phyloP scores from a whole-genome alignment of 2,888 invertebrate genomes.

The Micoletzkya japonica region DNA sequence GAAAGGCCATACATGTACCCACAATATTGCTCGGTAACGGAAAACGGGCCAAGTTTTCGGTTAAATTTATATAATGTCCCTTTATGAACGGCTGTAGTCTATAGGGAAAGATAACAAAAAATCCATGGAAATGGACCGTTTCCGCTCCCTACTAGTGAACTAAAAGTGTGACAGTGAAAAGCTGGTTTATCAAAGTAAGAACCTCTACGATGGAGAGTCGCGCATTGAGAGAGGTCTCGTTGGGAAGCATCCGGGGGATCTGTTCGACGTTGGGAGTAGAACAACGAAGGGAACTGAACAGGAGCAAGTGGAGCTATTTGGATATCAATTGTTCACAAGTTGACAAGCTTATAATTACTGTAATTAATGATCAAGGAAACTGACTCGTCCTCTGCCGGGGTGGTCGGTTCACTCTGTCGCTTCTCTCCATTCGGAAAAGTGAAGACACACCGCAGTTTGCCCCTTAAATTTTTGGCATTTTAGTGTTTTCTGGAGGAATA shows the following conservation, averaged over 20 bases:
- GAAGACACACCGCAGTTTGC: slow-evolving; percentile 30
- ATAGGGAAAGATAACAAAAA: not conserved
- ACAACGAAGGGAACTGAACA: slow-evolving; percentile 51
- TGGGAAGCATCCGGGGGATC: slow-evolving; percentile 86
- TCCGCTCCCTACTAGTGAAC: no score
- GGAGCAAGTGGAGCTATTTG: not conserved
- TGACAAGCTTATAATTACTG: not conserved
- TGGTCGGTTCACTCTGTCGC: slow-evolving; percentile 16
- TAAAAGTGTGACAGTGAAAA: no score
- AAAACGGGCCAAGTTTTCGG: no score
- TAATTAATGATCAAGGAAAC: slow-evolving; percentile 3
- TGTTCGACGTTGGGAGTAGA: slow-evolving; percentile 91
- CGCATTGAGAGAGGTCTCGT: slow-evolving; percentile 63
- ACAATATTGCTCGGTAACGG: no score
- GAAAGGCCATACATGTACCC: no score
- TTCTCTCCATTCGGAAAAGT: slow-evolving; percentile 28
- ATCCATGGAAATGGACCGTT: no score
- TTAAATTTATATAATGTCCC: no score
- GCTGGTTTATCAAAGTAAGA: no score
- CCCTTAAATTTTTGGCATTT: no score
- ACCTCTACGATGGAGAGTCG: slow-evolving; percentile 41
- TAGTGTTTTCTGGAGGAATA: no score
- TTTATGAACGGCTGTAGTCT: no score
- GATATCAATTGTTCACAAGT: not conserved
- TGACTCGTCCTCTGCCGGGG: slow-evolving; percentile 12